Base-by-base conservation (phyloP, 2,797 vertebrate genomes). In the Rhabdomys pumilio region DNA sequence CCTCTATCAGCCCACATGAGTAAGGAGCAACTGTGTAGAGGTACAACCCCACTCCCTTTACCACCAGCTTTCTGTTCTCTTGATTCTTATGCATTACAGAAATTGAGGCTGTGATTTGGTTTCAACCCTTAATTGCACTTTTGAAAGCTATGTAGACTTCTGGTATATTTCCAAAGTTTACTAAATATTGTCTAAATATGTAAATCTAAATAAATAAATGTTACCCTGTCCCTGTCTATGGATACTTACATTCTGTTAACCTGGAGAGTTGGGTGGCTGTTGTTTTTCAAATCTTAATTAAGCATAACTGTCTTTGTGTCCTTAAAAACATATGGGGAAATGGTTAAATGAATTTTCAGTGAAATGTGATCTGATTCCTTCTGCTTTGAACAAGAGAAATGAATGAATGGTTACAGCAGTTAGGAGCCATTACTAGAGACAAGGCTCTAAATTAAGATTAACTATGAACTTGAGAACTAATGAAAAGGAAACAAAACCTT, bases 251-350 rank as follows among this genome's bases (percentile, higher is more conserved):
- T 85, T 73, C 34, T 91, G 6, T 80, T 96, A 84, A 79, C 67
- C 50, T 65, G 44, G 13, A 73, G 83, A 87, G 57, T 81, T 38
- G 19, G 81, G 38, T 79, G 63, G 50, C 47, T 85, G 20, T 55
- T 95, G 53, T 65, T 95, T 94, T 88, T 90, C 77, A 90, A 69
- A 86, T 94, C 83, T 91, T 93, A 96, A 93, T 93, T 96, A 96
- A 85, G 9, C 38, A n/a, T 82, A 88, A 90, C 87, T 92, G n/a
- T 44, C 10, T 72, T 94, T 94, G 86, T 79, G 19, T 88, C 88
- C n/a, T 95, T 90, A 92, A 95, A 96, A 90, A 47, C 88, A 83
- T 95, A 73, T 88, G 65, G 79, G 6, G n/a, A 89, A 53, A 83
- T 76, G 47, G 77, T 77, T 95, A 90, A 95, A 72, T 86, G 41